A percentile compares a stretch with the other conserved stretches of the same genome.
Evolutionary conservation across 2,113 vertebrate species (phyloP).

Genomic region (Stictonetta naevosa): DNA sequence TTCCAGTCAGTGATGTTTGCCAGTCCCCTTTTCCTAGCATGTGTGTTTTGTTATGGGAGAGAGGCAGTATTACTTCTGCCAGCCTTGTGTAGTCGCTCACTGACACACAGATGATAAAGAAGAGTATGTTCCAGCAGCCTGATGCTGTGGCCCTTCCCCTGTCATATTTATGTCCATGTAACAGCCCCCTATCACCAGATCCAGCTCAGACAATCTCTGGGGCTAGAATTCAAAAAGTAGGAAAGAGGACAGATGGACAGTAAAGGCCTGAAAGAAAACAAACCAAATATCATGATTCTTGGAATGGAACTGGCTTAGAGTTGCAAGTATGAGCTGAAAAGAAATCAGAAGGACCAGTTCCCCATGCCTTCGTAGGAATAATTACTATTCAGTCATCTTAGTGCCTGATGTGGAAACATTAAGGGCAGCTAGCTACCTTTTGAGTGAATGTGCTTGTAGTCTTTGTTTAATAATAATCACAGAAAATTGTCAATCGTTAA

Average conservation of each 20-base stretch:
- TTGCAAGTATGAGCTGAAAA: neutral
- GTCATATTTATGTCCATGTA: neutral
- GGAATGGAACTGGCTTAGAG: neutral
- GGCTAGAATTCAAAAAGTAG: neutral
- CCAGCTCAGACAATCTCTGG: neutral
- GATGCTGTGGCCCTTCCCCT: neutral
- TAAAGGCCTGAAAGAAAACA: neutral
- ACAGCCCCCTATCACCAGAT: neutral
- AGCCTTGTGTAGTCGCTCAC: neutral
- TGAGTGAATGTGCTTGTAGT: neutral
- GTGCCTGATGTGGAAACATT: neutral
- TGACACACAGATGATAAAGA: neutral
- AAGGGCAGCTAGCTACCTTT: neutral
- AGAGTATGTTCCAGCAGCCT: neutral
- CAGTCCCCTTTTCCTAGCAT: neutral
- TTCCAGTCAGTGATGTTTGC: neutral
- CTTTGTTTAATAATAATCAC: neutral
- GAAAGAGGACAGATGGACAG: neutral
- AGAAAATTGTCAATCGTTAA: neutral
- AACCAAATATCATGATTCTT: neutral
- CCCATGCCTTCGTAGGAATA: neutral
- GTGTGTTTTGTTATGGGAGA: neutral
- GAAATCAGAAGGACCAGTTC: neutral
- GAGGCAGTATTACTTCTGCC: neutral
- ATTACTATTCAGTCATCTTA: neutral